Evolutionary conservation across 2,797 vertebrate genomes (phyloP), one percentile per base, ranked within the genome.

Genomic region (Sphenodon punctatus): DNA sequence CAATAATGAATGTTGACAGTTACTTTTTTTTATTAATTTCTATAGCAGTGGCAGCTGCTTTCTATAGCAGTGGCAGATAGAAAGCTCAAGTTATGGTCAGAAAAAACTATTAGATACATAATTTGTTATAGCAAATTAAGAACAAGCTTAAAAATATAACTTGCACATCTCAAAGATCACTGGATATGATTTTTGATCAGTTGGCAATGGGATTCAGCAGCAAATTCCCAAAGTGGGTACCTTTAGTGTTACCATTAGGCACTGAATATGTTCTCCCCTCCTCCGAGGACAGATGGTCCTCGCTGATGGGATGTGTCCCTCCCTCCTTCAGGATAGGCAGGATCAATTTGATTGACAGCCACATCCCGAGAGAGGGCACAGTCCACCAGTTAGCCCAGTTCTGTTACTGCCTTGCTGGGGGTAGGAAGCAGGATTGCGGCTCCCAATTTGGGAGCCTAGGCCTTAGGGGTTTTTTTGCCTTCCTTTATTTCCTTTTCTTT

Each of bases 81-180:
- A n/a, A 68, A 76, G 23, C 45, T 68, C 39, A 36, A 68, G 19
- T 68, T 72, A 79, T 45, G 20, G 45, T 32, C 27, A 55, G 48
- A 22, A 48, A 48, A 23, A n/a, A 51, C 30, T 25, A 8, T 48
- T 58, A 85, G 61, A 71, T 64, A 23, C n/a, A 66, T 51, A n/a
- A n/a, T 72, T 49, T 66, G 9, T 3, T 10, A 30, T 82, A 30
- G 23, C 32, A 14, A 1, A 67, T 75, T 6, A 48, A 61, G 63
- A 58, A 67, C 17, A 16, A 0, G n/a, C n/a, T n/a, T n/a, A n/a
- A n/a, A n/a, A n/a, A n/a, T n/a, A n/a, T n/a, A n/a, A n/a, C n/a
- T n/a, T n/a, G n/a, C 6, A 11, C 58, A 36, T 8, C 30, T 34
- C 67, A 45, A 86, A 42, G 70, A 49, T 84, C 17, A 39, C 4